Evolutionary conservation across 2,888 invertebrate species (phyloP), one percentile per base, ranked within the genome.

Genomic region (Capitulum mitella): DNA sequence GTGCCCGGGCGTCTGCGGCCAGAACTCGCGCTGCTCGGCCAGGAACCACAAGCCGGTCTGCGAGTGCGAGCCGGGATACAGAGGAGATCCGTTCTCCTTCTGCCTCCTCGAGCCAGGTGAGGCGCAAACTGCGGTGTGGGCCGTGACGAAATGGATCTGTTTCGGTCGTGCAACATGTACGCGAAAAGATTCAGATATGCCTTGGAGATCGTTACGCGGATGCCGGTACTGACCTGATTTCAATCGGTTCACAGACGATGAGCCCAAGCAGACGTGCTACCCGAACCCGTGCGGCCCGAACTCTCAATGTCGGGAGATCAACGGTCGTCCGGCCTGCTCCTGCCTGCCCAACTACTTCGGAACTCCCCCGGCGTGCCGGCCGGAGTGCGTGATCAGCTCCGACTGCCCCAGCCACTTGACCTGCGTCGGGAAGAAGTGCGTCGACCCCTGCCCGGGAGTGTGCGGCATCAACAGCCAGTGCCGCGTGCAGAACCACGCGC

Each of bases 311-410:
- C 90, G 92, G 85, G 90, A 90, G 40, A 87, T 89, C 3, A 91
- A 92, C 83, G 94, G 94, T 46, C 14, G 22, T 2, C 93, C 93
- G 0, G 93, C 93, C 0, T 95, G 95, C 85, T 93, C 93, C 0
- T 95, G 94, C 83, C 88, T 91, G 82, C 91, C 91, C 1, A 91
- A 91, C 83, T 93, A 92, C 83, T 88, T 91, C 77, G 93, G 92
- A 79, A 90, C 90, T 81, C 93, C 93, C 78, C 19, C 93, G 1
- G 89, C 89, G 78, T 95, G 95, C 84, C 88, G 93, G 81, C 94
- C 94, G 12, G 93, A 94, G 85, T 95, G 95, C 85, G 89, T 93
- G 19, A 92, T 93, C 29, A 95, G 92, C 83, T 92, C 92, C 2
- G 94, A 95, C 87, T 96, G 95, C 86, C 89, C 92, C 37, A 85